Conservation (phyloP, 2,113 vertebrate genomes). For the Scomber colias region DNA sequence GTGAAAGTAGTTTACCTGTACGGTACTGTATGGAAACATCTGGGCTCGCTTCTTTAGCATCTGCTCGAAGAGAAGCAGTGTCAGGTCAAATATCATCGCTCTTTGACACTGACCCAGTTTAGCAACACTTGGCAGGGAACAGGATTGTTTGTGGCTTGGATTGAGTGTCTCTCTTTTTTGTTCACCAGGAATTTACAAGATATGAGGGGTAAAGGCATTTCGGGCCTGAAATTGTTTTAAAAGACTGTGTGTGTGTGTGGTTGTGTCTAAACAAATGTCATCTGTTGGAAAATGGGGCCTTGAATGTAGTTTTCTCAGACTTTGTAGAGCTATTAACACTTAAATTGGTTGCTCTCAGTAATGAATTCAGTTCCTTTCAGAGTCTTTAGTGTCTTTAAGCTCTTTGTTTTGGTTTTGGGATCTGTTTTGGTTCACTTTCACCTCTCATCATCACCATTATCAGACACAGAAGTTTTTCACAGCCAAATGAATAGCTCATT, state of each 20-base stretch:
- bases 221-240: neutral
- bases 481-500: too few relatives aligned
- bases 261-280: neutral
- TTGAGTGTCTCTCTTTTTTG: constrained; percentile 15
- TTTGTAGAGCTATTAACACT: neutral
- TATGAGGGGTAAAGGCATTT: neutral
- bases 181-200: neutral
- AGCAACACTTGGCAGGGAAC: constrained; percentile 13
- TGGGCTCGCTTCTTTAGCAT: constrained; percentile 12
- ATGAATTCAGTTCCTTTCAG: neutral
- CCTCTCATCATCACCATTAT: too few relatives aligned
- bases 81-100: neutral
- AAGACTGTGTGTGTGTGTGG: neutral
- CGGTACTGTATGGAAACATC: neutral
- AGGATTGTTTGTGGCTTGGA: neutral
- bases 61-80: neutral
- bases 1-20: too few relatives aligned
- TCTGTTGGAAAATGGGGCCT: neutral
- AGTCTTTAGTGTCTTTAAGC: neutral
- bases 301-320: neutral
- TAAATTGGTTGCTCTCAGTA: neutral
- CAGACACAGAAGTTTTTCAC: too few relatives aligned
- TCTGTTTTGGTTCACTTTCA: too few relatives aligned
- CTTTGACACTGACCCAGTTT: constrained; percentile 15
- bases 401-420: too few relatives aligned